Conservation (phyloP, 2,113 vertebrate species). For the Salminus brasiliensis region DNA sequence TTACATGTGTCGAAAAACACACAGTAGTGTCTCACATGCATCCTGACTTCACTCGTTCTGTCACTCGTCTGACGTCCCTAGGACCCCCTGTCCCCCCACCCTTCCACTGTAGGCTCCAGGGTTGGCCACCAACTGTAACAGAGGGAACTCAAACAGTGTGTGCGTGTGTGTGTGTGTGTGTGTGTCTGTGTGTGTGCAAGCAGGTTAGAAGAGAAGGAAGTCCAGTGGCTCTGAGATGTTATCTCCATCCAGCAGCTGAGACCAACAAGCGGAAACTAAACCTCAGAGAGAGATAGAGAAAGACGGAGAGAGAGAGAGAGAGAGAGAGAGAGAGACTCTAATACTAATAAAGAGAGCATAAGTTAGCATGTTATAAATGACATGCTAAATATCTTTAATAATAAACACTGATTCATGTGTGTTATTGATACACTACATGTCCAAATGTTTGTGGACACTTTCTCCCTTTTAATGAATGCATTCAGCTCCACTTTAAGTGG, state of each 20-base stretch:
- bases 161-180: neutral
- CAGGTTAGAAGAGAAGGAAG: constrained; percentile 77
- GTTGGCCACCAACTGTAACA: constrained; percentile 69
- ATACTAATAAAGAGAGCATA: constrained; percentile 29
- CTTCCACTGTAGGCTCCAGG: constrained; percentile 54
- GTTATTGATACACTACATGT: too few relatives aligned
- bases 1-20: neutral
- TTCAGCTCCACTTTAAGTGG: too few relatives aligned
- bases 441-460: too few relatives aligned
- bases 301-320: constrained; percentile 33
- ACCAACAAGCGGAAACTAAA: constrained; percentile 70
- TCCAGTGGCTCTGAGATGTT: constrained; percentile 77
- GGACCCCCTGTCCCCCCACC: neutral
- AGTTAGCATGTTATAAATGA: neutral
- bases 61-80: neutral
- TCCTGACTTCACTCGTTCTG: neutral
- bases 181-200: constrained; percentile 68
- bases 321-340: constrained; percentile 4
- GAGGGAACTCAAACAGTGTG: constrained; percentile 57
- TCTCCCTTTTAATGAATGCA: too few relatives aligned
- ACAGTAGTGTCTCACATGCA: neutral
- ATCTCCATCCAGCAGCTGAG: constrained; percentile 77
- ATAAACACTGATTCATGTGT: too few relatives aligned
- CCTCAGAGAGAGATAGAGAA: constrained; percentile 50
- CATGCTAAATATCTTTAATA: too few relatives aligned